These are phyloP conservation scores for Otocyon megalotis DNA, from an alignment of 2,113 vertebrate genomes.

Conservation along the genomic window DNA sequence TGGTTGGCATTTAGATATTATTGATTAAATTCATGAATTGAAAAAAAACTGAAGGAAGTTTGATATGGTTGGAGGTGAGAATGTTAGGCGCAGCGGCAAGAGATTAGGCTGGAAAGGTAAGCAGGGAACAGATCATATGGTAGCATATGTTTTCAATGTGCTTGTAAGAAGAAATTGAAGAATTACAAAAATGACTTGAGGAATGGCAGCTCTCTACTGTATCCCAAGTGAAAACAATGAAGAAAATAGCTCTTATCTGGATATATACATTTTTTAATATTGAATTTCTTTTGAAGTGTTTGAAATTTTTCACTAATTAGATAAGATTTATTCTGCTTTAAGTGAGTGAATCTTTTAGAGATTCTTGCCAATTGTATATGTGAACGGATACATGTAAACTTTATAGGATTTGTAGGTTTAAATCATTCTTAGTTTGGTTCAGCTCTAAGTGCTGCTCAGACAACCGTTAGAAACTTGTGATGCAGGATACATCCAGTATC, in stretches of 20 bases:
- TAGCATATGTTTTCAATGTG: background rate
- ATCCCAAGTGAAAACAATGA: background rate
- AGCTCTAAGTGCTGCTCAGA: background rate
- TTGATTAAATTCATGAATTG: slow-evolving; percentile 1
- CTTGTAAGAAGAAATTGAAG: background rate
- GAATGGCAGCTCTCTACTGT: background rate
- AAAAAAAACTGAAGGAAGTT: background rate
- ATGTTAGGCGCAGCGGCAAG: background rate
- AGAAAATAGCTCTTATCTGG: background rate
- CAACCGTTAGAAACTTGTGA: background rate
- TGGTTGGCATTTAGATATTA: background rate
- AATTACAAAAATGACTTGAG: background rate
- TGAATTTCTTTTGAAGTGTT: slow-evolving; percentile 35
- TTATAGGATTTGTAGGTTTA: too few species aligned
- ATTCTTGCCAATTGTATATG: background rate
- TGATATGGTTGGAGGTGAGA: background rate
- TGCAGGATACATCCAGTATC: background rate
- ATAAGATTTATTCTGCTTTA: background rate
- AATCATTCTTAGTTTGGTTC: background rate
- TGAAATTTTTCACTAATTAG: background rate
- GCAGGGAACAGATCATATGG: background rate
- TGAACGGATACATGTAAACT: background rate
- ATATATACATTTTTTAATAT: background rate
- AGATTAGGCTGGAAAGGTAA: slow-evolving; percentile 12
- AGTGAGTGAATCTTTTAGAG: background rate